A percentile compares a stretch with the other conserved stretches of the same genome.
phyloP scores from a whole-genome alignment of 2,888 invertebrate species.

The Thysanoteuthis rhombus region DNA sequence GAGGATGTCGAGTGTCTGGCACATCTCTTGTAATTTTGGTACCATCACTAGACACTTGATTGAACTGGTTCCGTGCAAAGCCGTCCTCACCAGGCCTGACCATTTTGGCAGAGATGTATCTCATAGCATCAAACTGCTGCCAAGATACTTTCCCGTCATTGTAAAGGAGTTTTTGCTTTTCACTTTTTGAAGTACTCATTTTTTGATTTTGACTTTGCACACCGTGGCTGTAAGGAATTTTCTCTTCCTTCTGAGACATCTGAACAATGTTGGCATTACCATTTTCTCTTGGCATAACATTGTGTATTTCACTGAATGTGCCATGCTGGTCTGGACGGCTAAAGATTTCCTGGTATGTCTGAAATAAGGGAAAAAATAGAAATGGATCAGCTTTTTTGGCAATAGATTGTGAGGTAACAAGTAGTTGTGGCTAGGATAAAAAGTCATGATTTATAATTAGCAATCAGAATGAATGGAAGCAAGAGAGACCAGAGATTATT shows the following conservation, averaged over 20 bases:
- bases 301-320: not conserved
- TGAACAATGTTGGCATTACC: not conserved
- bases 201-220: not conserved
- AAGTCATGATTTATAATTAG: too few species aligned
- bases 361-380: not conserved
- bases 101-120: slow-evolving; percentile 83
- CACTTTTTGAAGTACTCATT: not conserved
- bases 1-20: slow-evolving; percentile 91
- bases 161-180: not conserved
- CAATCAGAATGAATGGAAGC: too few species aligned
- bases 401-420: not conserved
- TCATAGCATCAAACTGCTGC: slow-evolving; percentile 86
- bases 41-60: slow-evolving; percentile 92
- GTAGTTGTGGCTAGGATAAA: too few species aligned
- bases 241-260: not conserved
- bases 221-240: not conserved
- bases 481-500: too few species aligned
- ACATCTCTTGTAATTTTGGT: slow-evolving; percentile 88
- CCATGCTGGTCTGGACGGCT: not conserved
- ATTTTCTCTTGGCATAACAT: not conserved
- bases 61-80: slow-evolving; percentile 92
- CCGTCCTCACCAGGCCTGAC: slow-evolving; percentile 86
- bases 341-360: not conserved
- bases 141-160: slow-evolving; percentile 64
- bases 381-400: not conserved